A percentile compares a stretch with the other conserved stretches of the same genome.
Evolutionary conservation across 2,888 invertebrate species (phyloP).

Genomic region (Podabrus alpinus): DNA sequence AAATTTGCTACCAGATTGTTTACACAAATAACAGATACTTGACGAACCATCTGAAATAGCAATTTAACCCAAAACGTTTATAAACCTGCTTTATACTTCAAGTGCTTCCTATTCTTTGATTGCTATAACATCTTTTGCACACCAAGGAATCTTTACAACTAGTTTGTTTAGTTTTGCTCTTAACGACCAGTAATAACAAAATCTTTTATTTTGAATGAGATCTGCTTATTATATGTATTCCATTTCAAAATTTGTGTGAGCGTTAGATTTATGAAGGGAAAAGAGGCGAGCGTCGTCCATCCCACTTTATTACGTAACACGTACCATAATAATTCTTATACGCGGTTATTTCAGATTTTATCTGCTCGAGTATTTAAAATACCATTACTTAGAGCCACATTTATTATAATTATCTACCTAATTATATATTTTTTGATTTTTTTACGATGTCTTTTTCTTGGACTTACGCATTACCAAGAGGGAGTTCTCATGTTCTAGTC

Average conservation of each 20-base stretch:
- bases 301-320: neutral
- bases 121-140: neutral
- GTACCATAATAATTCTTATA: neutral
- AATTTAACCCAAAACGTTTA: constrained; percentile 32
- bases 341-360: neutral
- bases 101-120: neutral
- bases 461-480: neutral
- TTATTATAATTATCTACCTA: neutral
- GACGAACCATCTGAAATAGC: constrained; percentile 44
- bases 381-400: neutral
- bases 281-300: neutral
- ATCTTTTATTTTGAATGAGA: neutral
- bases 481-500: neutral
- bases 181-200: neutral
- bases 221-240: neutral
- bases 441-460: neutral
- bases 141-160: neutral
- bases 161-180: neutral
- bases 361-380: neutral
- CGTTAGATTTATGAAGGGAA: neutral
- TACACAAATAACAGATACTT: constrained; percentile 38
- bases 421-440: neutral
- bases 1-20: constrained; percentile 39
- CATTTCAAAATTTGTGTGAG: neutral
- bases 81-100: neutral